Evolutionary conservation across 1,140 invertebrate species (phyloP).

Genomic region (Catajapyx aquilonaris): DNA sequence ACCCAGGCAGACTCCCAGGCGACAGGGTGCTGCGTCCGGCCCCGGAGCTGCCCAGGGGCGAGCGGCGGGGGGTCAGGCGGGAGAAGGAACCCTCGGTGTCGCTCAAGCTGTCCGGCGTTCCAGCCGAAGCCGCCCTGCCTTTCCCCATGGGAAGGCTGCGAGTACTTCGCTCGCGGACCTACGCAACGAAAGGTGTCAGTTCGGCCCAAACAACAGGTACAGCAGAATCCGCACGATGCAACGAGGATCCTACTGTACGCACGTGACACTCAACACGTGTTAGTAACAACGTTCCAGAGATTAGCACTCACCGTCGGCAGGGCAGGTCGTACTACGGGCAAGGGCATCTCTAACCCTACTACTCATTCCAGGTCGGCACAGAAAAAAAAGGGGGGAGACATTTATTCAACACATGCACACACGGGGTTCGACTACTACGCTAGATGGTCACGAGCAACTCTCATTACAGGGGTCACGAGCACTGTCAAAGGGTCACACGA

Average conservation of each 20-base stretch:
- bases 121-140: slow-evolving; percentile 44
- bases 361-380: background rate
- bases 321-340: too few species aligned
- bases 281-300: background rate
- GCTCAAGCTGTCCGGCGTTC: slow-evolving; percentile 66
- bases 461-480: slow-evolving; percentile 19
- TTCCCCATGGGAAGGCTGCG: slow-evolving; percentile 62
- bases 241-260: background rate
- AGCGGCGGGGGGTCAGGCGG: slow-evolving; percentile 16
- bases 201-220: background rate
- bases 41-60: slow-evolving; percentile 13
- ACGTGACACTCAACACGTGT: background rate
- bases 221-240: background rate
- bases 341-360: background rate
- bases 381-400: background rate
- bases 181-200: slow-evolving; percentile 42
- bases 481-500: slow-evolving; percentile 22
- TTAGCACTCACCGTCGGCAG: too few species aligned
- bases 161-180: slow-evolving; percentile 73
- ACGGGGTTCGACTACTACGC: background rate
- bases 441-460: background rate
- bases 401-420: background rate
- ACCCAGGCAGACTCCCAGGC: slow-evolving; percentile 40
- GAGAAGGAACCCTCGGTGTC: slow-evolving; percentile 54
- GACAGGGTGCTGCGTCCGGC: slow-evolving; percentile 2